phyloP scores from a whole-genome alignment of 35 echinoderm and acorn worm genomes.

The Lytechinus variegatus region DNA sequence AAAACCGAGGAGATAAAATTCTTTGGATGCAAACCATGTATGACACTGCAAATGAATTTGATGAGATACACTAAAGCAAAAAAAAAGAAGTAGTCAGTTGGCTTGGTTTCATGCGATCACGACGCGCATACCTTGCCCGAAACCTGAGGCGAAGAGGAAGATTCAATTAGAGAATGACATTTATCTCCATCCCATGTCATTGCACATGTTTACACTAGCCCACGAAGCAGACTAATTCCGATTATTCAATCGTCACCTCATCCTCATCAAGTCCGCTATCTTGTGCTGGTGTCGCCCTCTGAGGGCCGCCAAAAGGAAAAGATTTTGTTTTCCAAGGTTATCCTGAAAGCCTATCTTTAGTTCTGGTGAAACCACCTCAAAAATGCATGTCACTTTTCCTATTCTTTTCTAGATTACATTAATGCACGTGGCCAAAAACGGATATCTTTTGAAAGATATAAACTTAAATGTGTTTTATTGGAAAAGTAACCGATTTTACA shows the following conservation, averaged over 20 bases:
- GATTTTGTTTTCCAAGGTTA: too few relatives aligned
- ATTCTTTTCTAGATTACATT: too few relatives aligned
- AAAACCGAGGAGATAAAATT: not conserved
- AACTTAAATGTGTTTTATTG: too few relatives aligned
- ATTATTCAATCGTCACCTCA: slow-evolving; percentile 40
- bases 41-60: not conserved
- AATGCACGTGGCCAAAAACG: too few relatives aligned
- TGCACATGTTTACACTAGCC: slow-evolving; percentile 30
- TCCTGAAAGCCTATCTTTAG: too few relatives aligned
- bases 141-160: not conserved
- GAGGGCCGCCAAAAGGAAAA: not conserved
- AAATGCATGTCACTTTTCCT: too few relatives aligned
- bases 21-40: not conserved
- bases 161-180: slow-evolving; percentile 32
- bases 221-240: slow-evolving; percentile 20
- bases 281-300: not conserved
- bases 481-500: too few relatives aligned
- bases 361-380: too few relatives aligned
- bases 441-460: too few relatives aligned
- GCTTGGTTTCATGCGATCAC: not conserved
- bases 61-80: not conserved
- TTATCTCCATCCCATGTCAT: slow-evolving; percentile 17
- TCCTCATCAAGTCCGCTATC: not conserved
- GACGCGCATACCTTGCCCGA: not conserved
- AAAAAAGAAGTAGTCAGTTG: not conserved